Percentiles rank a stretch among this genome's conserved stretches.
These are phyloP conservation scores for Mirza zaza DNA, from an alignment of 2,113 vertebrate species.

Conservation along the genomic window DNA sequence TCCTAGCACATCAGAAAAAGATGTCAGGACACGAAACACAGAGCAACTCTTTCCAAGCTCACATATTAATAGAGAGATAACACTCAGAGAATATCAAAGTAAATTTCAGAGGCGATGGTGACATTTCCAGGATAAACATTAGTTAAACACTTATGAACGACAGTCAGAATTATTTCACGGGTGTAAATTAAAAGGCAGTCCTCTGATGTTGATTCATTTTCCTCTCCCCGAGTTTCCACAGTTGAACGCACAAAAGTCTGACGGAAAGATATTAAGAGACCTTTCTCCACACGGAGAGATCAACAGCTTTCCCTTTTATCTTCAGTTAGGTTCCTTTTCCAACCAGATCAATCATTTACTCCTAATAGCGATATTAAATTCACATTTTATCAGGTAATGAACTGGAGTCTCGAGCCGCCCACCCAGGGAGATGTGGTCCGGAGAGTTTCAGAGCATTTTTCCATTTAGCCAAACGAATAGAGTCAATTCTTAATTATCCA, in stretches of 20 bases:
- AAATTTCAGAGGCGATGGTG: conserved; percentile 69
- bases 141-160: conserved; percentile 61
- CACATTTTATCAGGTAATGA: conserved; percentile 57
- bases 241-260: background rate
- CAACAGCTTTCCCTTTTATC: conserved; percentile 52
- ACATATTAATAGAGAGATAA: conserved; percentile 57
- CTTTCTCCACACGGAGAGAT: conserved; percentile 29
- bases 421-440: conserved; percentile 29
- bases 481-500: background rate
- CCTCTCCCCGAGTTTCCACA: conserved; percentile 45
- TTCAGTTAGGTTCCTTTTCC: background rate
- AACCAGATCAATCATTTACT: conserved; percentile 15
- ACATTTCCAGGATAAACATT: conserved; percentile 72
- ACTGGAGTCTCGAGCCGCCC: conserved; percentile 7
- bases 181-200: conserved; percentile 69
- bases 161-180: conserved; percentile 70
- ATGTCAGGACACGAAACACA: conserved; percentile 16
- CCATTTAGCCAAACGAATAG: background rate
- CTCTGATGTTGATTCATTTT: conserved; percentile 59
- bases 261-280: background rate
- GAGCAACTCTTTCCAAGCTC: background rate
- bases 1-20: conserved; percentile 25
- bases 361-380: conserved; percentile 58
- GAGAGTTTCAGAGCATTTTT: background rate
- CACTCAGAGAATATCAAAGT: conserved; percentile 63